Evolutionary conservation across 2,113 vertebrate species (phyloP).

Genomic region (Microtus ochrogaster): DNA sequence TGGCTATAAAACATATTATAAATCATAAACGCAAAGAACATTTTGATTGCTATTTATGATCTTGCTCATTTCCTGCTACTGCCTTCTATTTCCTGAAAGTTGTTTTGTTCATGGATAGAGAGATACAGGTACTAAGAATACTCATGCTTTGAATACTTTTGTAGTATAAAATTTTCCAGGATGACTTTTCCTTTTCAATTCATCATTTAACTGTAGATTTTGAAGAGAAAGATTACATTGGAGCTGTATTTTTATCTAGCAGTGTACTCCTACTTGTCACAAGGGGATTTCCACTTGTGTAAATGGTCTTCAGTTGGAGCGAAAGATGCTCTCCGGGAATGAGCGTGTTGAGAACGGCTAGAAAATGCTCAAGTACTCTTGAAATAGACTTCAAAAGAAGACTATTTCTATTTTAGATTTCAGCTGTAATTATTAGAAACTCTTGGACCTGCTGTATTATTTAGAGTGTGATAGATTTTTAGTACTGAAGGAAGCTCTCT

Average conservation of each 20-base stretch:
- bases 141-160: slow-evolving; percentile 35
- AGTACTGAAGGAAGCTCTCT: slow-evolving; percentile 5
- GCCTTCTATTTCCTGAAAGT: not conserved
- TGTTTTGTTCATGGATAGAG: not conserved
- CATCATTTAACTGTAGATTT: slow-evolving; percentile 49
- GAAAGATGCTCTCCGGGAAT: slow-evolving; percentile 42
- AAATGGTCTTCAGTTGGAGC: slow-evolving; percentile 45
- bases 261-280: not conserved
- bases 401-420: slow-evolving; percentile 65
- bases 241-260: slow-evolving; percentile 59
- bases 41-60: not conserved
- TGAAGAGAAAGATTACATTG: not conserved
- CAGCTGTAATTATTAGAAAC: slow-evolving; percentile 25
- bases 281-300: slow-evolving; percentile 49
- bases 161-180: slow-evolving; percentile 48
- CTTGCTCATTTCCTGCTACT: not conserved
- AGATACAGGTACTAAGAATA: slow-evolving; percentile 40
- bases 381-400: slow-evolving; percentile 62
- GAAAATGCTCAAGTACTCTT: slow-evolving; percentile 49
- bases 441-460: slow-evolving; percentile 44
- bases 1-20: slow-evolving; percentile 54
- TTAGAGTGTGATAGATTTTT: slow-evolving; percentile 30
- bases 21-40: slow-evolving; percentile 21
- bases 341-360: slow-evolving; percentile 45
- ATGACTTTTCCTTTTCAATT: slow-evolving; percentile 46